Conservation (phyloP, 1,140 invertebrate species). For the Drosophila sucinea region DNA sequence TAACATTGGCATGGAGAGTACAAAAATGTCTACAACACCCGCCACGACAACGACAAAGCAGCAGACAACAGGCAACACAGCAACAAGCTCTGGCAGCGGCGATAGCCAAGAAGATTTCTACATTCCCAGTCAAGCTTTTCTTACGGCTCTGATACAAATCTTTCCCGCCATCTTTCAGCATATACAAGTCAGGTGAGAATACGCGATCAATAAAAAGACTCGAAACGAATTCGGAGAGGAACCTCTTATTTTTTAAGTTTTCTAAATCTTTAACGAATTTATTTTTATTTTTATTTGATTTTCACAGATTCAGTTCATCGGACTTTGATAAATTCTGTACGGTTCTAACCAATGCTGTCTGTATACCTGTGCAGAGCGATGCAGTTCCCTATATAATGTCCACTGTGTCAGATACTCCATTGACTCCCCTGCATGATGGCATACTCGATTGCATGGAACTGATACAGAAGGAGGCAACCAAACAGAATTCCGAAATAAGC, state of each 20-base stretch:
- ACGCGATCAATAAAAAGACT: constrained; percentile 26
- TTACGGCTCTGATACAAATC: constrained; percentile 96
- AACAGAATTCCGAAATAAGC: constrained; percentile 86
- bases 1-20: constrained; percentile 92
- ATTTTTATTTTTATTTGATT: background rate
- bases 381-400: constrained; percentile 91
- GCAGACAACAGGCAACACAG: constrained; percentile 26
- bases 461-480: constrained; percentile 91
- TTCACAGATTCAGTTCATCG: constrained; percentile 86
- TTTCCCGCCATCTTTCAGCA: constrained; percentile 96
- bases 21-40: constrained; percentile 86
- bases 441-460: constrained; percentile 91
- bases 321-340: constrained; percentile 92
- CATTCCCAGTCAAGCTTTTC: constrained; percentile 95
- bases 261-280: background rate
- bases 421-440: constrained; percentile 93
- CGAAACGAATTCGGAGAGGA: too few relatives aligned
- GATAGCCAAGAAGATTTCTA: constrained; percentile 86
- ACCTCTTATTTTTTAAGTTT: too few relatives aligned
- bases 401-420: constrained; percentile 88
- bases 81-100: constrained; percentile 17
- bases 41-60: constrained; percentile 84
- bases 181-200: constrained; percentile 89
- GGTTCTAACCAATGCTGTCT: constrained; percentile 90
- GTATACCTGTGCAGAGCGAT: constrained; percentile 92